These are phyloP conservation scores for Peromyscus maniculatus DNA, from an alignment of 2,113 vertebrate species.

Conservation along the genomic window DNA sequence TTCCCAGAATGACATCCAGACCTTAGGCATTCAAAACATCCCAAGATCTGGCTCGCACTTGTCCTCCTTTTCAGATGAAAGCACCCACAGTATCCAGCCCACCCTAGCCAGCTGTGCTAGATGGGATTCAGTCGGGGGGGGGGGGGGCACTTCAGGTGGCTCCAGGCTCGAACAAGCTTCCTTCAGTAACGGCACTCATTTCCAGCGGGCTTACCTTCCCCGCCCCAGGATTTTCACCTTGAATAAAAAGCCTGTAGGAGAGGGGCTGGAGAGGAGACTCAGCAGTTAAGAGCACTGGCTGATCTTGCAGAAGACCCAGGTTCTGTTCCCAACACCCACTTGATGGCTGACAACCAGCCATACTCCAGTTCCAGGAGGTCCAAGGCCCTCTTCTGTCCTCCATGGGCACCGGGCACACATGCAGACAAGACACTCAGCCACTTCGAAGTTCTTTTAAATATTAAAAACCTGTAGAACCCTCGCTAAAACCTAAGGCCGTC, in stretches of 20 bases:
- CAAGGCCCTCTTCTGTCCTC: neutral
- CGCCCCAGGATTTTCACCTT: neutral
- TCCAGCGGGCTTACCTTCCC: neutral
- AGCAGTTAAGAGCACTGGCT: neutral
- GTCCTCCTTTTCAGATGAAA: neutral
- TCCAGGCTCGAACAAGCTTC: neutral
- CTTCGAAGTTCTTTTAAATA: neutral
- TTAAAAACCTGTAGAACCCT: neutral
- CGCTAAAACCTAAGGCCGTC: neutral
- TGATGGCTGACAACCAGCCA: neutral
- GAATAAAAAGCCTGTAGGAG: neutral
- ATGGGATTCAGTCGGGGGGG: too few relatives aligned
- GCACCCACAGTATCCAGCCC: neutral
- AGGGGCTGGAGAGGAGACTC: neutral
- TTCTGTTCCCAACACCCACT: neutral
- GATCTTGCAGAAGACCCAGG: neutral
- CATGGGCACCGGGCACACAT: neutral
- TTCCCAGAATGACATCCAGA: neutral
- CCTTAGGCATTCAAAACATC: neutral
- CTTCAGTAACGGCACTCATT: neutral
- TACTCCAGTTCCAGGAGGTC: neutral
- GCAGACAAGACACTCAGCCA: neutral
- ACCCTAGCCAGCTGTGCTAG: neutral
- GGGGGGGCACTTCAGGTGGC: neutral
- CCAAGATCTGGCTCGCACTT: neutral